Evolutionary conservation across 2,888 invertebrate species (phyloP), one percentile per base, ranked within the genome.

Genomic region (Lamproptera curius): DNA sequence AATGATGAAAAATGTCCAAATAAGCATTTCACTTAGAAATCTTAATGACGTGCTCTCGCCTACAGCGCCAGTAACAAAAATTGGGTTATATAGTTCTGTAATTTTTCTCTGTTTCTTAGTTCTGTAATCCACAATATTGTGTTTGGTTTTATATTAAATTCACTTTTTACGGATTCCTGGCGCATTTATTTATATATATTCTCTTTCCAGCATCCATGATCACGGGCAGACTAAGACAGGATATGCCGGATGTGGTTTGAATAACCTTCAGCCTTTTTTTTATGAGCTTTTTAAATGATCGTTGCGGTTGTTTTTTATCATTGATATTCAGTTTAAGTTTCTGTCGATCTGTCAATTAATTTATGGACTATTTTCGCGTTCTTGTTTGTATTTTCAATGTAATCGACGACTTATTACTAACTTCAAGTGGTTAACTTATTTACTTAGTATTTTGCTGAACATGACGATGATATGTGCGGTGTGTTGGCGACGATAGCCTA

Each of bases 361-460:
- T 6, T 23, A 6, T 23, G 23, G 4, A 8, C 4, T n/a, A n/a
- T n/a, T n/a, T n/a, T n/a, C n/a, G n/a, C n/a, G n/a, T n/a, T n/a
- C n/a, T n/a, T n/a, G n/a, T n/a, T n/a, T n/a, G n/a, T n/a, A n/a
- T n/a, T n/a, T 6, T 23, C 8, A 4, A 4, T 23, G 4, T 23
- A 23, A 8, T 6, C 8, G 23, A 6, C 23, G 8, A 6, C 5
- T 23, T 23, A 23, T 23, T 6, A 23, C 8, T 8, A 23, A 8
- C 8, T 23, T 23, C 23, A 6, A 23, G 4, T 23, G 4, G 8
- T 23, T 23, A 23, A 6, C 23, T 16, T 36, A 1, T 16, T 16
- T 1, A 85, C 86, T 82, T 61, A 86, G 86, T 85, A 65, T 86
- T 71, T 85, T 86, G 73, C 86, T 86, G 70, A 86, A 83, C 84